Base-by-base conservation (phyloP, 2,888 invertebrate species). In the Eristalis arbustorum region DNA sequence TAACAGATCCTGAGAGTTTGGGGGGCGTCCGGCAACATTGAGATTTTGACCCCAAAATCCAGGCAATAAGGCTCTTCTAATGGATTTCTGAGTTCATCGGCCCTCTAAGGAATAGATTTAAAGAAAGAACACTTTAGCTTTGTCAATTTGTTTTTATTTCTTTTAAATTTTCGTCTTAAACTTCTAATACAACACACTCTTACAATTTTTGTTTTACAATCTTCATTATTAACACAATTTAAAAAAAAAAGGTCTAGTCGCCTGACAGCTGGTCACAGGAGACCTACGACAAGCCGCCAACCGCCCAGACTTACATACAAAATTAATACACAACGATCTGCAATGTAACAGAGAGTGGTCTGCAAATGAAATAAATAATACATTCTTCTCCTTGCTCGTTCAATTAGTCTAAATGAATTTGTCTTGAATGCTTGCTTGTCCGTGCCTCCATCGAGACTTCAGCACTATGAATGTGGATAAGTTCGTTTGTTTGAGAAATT, bases 281-380 rank as follows among this genome's bases (percentile, higher is more conserved):
- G 37, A 13, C 37, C 37, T 10, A 18, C 18, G 18, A 49, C 18
- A 5, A 18, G 18, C 49, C 49, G 8, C 18, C 49, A 18, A 49
- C 49, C 6, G n/a, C 49, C 18, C 49, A 8, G 61, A 62, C 31
- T n/a, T 63, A 59, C 71, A 66, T 34, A 64, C 56, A 79, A 61
- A 59, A 73, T 37, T 57, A 79, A 42, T 56, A 40, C 13, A 64
- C 31, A 66, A 42, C 40, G 22, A 1, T 62, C 40, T 64, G 34
- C 42, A 2, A 67, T 49, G 49, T 18, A 4, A 18, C 49, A 49
- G 49, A 49, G 49, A 49, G 49, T 49, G 71, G 23, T 67, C 25
- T 37, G 62, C 67, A n/a, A 68, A 74, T 80, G 79, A 73, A 34
- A 71, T 67, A 80, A 69, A 81, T 75, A 80, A 67, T 79, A 73